These are phyloP conservation scores for Corbicula japonica DNA, from an alignment of 2,888 invertebrate species.

Conservation along the genomic window DNA sequence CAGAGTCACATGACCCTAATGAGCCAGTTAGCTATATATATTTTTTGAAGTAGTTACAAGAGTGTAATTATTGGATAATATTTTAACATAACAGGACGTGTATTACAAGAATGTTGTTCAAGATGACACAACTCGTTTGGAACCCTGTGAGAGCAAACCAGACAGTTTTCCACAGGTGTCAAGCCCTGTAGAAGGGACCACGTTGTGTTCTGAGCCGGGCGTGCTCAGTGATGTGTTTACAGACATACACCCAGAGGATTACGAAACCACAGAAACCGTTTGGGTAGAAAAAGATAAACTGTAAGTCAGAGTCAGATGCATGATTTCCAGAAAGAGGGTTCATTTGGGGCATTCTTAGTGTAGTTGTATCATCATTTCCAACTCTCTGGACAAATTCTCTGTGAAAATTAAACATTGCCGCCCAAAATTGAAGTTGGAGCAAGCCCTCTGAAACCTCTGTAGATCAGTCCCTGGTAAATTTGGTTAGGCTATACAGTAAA, in stretches of 20 bases:
- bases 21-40: too few species aligned
- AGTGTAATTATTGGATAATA: neutral
- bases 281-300: constrained; percentile 81
- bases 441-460: too few species aligned
- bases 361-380: too few species aligned
- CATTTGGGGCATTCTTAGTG: too few species aligned
- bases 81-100: constrained; percentile 67
- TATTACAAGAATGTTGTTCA: constrained; percentile 70
- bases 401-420: too few species aligned
- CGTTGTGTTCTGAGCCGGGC: constrained; percentile 83
- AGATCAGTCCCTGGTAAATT: too few species aligned
- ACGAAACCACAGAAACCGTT: constrained; percentile 77
- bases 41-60: too few species aligned
- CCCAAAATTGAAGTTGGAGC: too few species aligned
- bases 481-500: too few species aligned
- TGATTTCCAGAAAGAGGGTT: too few species aligned
- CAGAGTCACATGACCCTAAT: too few species aligned
- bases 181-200: constrained; percentile 59
- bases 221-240: constrained; percentile 81
- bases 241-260: constrained; percentile 72
- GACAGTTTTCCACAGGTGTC: constrained; percentile 48
- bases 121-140: constrained; percentile 62
- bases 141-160: constrained; percentile 72
- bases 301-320: constrained; percentile 57
- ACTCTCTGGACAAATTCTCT: too few species aligned